Evolutionary conservation across 1,140 invertebrate genomes (phyloP), one percentile per base, ranked within the genome.

Genomic region (Euura saliciscinereae): DNA sequence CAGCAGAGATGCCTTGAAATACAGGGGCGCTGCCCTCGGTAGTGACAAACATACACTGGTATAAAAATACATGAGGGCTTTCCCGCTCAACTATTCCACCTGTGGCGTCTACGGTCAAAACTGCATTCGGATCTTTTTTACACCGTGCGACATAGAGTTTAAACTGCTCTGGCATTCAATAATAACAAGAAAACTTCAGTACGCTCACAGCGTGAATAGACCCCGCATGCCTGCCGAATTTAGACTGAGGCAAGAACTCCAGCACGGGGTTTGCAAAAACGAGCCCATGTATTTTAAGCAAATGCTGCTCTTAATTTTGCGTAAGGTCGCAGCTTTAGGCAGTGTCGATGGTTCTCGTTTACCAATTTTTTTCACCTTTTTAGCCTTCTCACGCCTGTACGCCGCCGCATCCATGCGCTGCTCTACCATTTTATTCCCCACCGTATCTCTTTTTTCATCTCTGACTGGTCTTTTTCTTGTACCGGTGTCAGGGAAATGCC

Each of bases 131-230:
- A 71, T 76, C 45, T 69, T 73, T 74, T 44, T 68, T 4, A 44
- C 71, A 28, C 1, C 74, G 73, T 28, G 70, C 44, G 43, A 59
- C 66, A 66, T 77, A 76, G 5, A 77, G 70, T 69, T 77, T 28
- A 6, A 10, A 13, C 46, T 76, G 75, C 46, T 76, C 72, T 13
- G 46, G 69, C 5, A 44, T 28, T 51, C 70, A 72, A 70, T 76
- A 74, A 13, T 71, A 69, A 70, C 72, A 76, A 67, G 42, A 76
- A 67, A 76, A 76, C 6, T 72, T 70, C 66, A 71, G 69, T 6
- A 64, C 13, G 46, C 68, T 71, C 44, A 76, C 69, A 4, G 42
- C 28, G 44, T 66, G 71, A 7, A 76, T 74, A 11, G 42, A 42
- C 45, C 66, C 71, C 42, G 64, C 28, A 4, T 66, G 44, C 6